Conservation (phyloP, 1,140 invertebrate genomes). For the Diachasmimorpha longicaudata region DNA sequence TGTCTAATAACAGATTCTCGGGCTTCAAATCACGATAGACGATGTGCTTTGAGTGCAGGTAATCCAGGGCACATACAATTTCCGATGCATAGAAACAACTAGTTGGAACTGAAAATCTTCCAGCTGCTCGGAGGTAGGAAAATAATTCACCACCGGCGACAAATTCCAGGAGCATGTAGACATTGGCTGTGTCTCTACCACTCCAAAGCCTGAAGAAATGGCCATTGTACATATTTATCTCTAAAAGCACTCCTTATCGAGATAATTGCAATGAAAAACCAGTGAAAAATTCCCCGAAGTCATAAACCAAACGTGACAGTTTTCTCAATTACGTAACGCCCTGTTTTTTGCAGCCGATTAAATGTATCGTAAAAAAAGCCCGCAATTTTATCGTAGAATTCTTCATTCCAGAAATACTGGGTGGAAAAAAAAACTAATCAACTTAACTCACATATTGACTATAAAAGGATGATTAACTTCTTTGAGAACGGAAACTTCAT, state of each 20-base stretch:
- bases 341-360: neutral
- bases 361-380: neutral
- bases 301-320: too few relatives aligned
- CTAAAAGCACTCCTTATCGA: too few relatives aligned
- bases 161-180: slow-evolving; percentile 96
- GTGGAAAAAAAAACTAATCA: neutral
- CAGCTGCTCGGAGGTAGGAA: slow-evolving; percentile 91
- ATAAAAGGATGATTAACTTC: slow-evolving; percentile 93
- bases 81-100: slow-evolving; percentile 93
- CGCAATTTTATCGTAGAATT: too few relatives aligned
- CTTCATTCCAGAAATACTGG: too few relatives aligned
- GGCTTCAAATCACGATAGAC: slow-evolving; percentile 87
- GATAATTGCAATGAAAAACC: too few relatives aligned
- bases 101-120: slow-evolving; percentile 83
- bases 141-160: slow-evolving; percentile 95
- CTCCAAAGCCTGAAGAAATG: slow-evolving; percentile 79
- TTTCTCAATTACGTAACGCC: neutral
- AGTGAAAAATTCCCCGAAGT: too few relatives aligned
- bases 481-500: slow-evolving; percentile 89
- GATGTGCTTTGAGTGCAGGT: slow-evolving; percentile 86
- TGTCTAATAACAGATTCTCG: slow-evolving; percentile 91
- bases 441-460: slow-evolving; percentile 86
- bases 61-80: slow-evolving; percentile 92
- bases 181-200: slow-evolving; percentile 83
- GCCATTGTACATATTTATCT: too few relatives aligned